These are phyloP conservation scores for Neomorphus geoffroyi DNA, from an alignment of 2,797 vertebrate genomes.

Conservation along the genomic window DNA sequence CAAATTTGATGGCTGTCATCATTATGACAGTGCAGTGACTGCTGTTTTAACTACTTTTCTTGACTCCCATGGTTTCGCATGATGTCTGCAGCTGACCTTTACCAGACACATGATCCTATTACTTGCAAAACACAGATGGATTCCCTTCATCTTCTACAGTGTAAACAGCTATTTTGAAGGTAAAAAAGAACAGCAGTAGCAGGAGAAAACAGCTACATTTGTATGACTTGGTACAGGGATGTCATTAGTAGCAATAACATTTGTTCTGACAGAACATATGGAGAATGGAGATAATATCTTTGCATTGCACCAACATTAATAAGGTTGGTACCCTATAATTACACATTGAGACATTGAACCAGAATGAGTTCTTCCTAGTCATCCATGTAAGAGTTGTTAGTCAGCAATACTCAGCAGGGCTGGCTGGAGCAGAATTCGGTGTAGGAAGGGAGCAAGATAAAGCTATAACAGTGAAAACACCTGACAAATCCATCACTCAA, in stretches of 20 bases:
- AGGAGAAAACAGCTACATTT: background rate
- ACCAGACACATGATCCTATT: background rate
- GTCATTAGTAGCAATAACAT: background rate
- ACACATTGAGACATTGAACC: background rate
- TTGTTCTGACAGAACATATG: constrained; percentile 20
- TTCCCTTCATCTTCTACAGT: background rate
- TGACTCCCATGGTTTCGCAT: background rate
- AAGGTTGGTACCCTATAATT: background rate
- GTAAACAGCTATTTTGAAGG: constrained; percentile 23
- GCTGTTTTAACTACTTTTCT: constrained; percentile 7
- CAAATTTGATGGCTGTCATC: background rate
- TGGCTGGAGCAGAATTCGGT: background rate
- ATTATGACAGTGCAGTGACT: background rate
- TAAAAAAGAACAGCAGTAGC: constrained; percentile 7
- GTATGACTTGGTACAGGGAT: background rate
- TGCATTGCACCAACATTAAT: background rate
- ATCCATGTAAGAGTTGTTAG: background rate
- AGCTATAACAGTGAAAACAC: background rate
- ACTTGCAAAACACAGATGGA: constrained; percentile 27
- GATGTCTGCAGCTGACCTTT: background rate
- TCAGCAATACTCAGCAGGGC: constrained; percentile 11
- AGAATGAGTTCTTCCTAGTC: background rate
- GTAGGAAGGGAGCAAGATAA: background rate
- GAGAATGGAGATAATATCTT: background rate
- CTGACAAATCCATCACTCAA: background rate